Base-by-base conservation (phyloP, 2,888 invertebrate genomes). In the Cryptus viduatorius region DNA sequence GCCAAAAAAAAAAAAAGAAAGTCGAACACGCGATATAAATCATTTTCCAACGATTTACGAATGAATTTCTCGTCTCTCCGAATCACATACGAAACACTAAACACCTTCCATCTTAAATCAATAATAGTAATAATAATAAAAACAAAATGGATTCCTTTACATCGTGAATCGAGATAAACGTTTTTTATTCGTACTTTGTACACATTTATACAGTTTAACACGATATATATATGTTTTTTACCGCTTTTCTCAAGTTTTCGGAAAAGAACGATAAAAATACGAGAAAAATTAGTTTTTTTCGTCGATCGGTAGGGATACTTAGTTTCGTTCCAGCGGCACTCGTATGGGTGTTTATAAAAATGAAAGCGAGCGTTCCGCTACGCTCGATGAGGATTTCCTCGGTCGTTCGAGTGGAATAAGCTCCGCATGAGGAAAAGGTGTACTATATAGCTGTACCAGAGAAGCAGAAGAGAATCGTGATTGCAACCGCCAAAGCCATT, bases 351-450 rank as follows among this genome's bases (percentile, higher is more conserved):
- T 37, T 46, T 86, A 83, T 69, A 83, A 87, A 87, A 87, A 86
- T 82, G 83, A 86, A 87, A 87, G 85, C 83, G 82, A 83, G 67
- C 75, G 83, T 83, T 87, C 82, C 83, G 80, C 82, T 50, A 77
- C 71, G 72, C 78, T 61, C 69, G 65, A 37, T 59, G 65, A 73
- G 64, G 76, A 84, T 84, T 86, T 68, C 79, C 42, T 82, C 53
- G 72, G 46, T 76, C 53, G 59, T 61, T 78, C 71, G 59, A 75
- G 24, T 59, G 73, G 61, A 53, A 72, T 19, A 65, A 68, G 75
- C 48, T 12, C 8, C 37, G 37, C 16, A 50, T 48, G 48, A 69
- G 48, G 76, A 56, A 37, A 37, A 76, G 65, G 64, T 31, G 50
- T 53, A 65, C 46, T 37, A 19, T 50, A 50, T 42, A 29, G 37